Percentiles rank a stretch among this genome's conserved stretches.
These are phyloP conservation scores for Drosophila paulistorum DNA, from an alignment of 1,140 invertebrate species.

Conservation along the genomic window DNA sequence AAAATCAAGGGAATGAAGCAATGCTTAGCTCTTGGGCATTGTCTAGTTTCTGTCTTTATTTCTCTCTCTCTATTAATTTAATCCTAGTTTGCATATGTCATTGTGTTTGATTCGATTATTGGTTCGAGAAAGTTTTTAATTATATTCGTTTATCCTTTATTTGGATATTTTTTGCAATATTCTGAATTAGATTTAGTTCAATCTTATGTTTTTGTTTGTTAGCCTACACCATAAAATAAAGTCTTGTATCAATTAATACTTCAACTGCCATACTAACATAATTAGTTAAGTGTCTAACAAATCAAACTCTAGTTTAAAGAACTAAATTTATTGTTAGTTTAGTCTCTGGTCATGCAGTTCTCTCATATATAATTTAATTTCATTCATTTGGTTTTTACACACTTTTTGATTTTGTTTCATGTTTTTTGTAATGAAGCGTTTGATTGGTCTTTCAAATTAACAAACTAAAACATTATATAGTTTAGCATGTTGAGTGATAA, in stretches of 20 bases:
- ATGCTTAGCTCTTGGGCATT: constrained; percentile 32
- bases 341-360: constrained; percentile 73
- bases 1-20: constrained; percentile 29
- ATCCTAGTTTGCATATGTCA: constrained; percentile 69
- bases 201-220: constrained; percentile 31
- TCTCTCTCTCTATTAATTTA: constrained; percentile 56
- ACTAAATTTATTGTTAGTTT: constrained; percentile 64
- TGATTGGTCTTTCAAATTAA: constrained; percentile 70
- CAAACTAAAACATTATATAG: constrained; percentile 47
- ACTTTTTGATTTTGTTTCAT: constrained; percentile 31
- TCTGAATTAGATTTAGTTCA: constrained; percentile 29
- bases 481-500: constrained; percentile 71
- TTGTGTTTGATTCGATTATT: constrained; percentile 37
- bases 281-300: constrained; percentile 66
- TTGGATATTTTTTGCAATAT: constrained; percentile 33
- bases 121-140: neutral
- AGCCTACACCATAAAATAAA: constrained; percentile 53
- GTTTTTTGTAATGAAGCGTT: constrained; percentile 69
- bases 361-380: constrained; percentile 27
- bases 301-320: constrained; percentile 35
- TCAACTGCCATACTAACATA: constrained; percentile 30
- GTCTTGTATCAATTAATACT: constrained; percentile 53
- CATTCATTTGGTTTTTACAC: constrained; percentile 24
- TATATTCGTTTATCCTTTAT: constrained; percentile 31
- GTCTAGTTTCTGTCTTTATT: constrained; percentile 20